Evolutionary conservation across 2,113 vertebrate species (phyloP).

Genomic region (Aphelocoma coerulescens): DNA sequence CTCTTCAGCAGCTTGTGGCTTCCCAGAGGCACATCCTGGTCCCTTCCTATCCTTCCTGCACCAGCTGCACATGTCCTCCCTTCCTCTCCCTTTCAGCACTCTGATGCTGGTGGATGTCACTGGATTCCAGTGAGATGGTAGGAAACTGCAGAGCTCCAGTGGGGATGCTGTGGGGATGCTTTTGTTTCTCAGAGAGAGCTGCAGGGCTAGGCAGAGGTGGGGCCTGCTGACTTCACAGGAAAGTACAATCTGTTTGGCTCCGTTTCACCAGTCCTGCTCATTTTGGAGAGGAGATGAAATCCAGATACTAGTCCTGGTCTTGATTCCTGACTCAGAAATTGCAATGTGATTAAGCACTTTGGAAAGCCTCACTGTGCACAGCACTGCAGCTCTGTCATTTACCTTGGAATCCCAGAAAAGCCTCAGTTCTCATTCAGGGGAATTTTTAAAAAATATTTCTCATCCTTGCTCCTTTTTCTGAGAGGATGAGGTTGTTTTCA

Average conservation of each 20-base stretch:
- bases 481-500: not conserved
- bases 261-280: not conserved
- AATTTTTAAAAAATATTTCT: not conserved
- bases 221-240: not conserved
- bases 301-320: not conserved
- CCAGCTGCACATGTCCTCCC: not conserved
- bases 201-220: not conserved
- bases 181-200: not conserved
- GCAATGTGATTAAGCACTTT: not conserved
- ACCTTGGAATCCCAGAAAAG: conserved; percentile 29
- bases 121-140: not conserved
- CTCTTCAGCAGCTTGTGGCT: not conserved
- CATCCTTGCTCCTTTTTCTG: not conserved
- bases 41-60: not conserved
- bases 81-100: not conserved
- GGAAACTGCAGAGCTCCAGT: not conserved
- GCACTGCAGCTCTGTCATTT: not conserved
- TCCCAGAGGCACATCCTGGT: not conserved
- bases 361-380: not conserved
- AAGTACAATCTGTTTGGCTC: not conserved
- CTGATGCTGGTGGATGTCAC: not conserved
- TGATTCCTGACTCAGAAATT: not conserved
- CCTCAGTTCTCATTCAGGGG: not conserved
- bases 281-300: not conserved
- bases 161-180: not conserved